phyloP scores from a whole-genome alignment of 2,797 vertebrate genomes.

The Euthynnus affinis region DNA sequence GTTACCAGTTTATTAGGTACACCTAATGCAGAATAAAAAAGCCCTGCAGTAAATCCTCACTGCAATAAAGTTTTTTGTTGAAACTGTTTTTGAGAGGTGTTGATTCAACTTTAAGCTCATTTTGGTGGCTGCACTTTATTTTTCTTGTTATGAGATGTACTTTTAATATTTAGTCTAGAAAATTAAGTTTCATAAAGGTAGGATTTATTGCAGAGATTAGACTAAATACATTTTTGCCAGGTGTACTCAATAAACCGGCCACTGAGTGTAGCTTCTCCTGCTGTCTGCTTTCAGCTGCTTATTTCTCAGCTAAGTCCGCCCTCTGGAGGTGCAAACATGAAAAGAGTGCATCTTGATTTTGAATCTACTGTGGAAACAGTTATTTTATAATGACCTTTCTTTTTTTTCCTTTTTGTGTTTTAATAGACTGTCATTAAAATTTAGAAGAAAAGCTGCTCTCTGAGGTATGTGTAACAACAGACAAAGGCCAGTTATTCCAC shows the following conservation, averaged over 20 bases:
- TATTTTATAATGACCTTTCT: neutral
- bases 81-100: too few species aligned
- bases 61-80: too few species aligned
- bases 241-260: constrained; percentile 5
- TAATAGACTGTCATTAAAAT: neutral
- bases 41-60: too few species aligned
- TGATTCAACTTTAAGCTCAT: too few species aligned
- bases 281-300: neutral
- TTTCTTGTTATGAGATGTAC: too few species aligned
- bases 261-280: neutral
- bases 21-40: too few species aligned
- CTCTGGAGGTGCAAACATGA: constrained; percentile 73
- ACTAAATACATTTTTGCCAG: neutral
- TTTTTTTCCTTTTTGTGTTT: neutral
- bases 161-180: neutral
- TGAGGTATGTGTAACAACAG: neutral
- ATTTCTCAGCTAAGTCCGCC: constrained; percentile 75
- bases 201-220: neutral
- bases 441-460: neutral
- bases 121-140: too few species aligned
- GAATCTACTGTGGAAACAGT: neutral
- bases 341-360: neutral
- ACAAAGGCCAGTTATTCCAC: neutral
- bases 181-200: neutral
- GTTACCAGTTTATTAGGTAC: neutral